Evolutionary conservation across 2,113 vertebrate species (phyloP).

Genomic region (Gopherus flavomarginatus): DNA sequence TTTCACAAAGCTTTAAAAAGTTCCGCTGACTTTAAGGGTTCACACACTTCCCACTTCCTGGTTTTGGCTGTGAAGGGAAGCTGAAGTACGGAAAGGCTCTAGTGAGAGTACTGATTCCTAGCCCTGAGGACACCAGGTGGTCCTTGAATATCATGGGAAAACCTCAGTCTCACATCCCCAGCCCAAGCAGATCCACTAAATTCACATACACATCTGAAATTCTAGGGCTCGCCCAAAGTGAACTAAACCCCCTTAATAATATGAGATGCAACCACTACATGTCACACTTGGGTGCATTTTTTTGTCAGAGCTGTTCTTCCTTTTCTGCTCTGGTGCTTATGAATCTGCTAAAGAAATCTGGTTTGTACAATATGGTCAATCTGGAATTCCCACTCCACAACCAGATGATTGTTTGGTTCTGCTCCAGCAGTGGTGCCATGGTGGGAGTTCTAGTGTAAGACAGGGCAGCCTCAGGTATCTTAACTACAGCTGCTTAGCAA

Average conservation of each 20-base stretch:
- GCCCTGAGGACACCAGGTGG: not conserved
- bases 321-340: not conserved
- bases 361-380: not conserved
- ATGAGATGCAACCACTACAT: not conserved
- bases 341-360: not conserved
- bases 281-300: not conserved
- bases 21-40: not conserved
- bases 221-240: not conserved
- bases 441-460: not conserved
- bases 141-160: not conserved
- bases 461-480: too few relatives aligned
- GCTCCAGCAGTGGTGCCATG: not conserved
- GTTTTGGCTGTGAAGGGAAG: not conserved
- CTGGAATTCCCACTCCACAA: not conserved
- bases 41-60: not conserved
- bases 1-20: not conserved
- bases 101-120: not conserved
- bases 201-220: not conserved
- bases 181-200: fast-evolving
- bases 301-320: not conserved
- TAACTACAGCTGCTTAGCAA: too few relatives aligned
- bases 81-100: not conserved
- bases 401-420: not conserved
- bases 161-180: not conserved
- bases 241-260: not conserved